Conservation (phyloP, 2,113 vertebrate genomes). For the Pituophis catenifer region DNA sequence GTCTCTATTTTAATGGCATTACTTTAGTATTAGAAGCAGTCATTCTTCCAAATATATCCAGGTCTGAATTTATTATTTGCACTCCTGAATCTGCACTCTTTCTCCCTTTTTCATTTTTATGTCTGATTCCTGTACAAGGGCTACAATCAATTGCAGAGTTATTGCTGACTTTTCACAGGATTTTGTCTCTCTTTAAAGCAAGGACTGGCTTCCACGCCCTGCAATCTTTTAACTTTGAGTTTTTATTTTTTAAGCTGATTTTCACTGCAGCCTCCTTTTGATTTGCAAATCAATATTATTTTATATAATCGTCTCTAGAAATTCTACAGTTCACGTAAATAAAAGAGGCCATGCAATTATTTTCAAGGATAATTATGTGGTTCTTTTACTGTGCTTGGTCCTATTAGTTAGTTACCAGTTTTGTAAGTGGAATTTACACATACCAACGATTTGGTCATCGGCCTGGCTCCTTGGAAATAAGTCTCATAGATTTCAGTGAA, state of each 20-base stretch:
- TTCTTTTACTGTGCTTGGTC: not conserved
- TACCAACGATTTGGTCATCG: not conserved
- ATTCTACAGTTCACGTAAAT: not conserved
- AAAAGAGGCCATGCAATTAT: not conserved
- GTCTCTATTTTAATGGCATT: not conserved
- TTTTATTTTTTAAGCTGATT: not conserved
- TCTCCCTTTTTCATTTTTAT: not conserved
- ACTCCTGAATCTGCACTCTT: not conserved
- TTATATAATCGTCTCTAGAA: not conserved
- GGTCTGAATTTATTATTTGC: not conserved
- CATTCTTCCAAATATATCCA: not conserved
- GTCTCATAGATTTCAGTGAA: not conserved
- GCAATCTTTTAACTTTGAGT: not conserved
- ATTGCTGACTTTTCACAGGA: not conserved
- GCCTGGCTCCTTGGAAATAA: not conserved
- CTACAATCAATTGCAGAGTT: not conserved
- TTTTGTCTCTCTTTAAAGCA: not conserved
- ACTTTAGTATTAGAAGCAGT: not conserved
- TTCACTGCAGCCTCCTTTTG: not conserved
- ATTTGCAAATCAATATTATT: not conserved
- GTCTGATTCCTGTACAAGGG: not conserved
- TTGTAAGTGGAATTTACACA: not conserved
- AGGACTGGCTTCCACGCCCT: not conserved
- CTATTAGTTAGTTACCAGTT: not conserved
- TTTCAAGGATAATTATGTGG: not conserved